phyloP scores from a whole-genome alignment of 2,113 vertebrate genomes.

The Odocoileus virginianus region DNA sequence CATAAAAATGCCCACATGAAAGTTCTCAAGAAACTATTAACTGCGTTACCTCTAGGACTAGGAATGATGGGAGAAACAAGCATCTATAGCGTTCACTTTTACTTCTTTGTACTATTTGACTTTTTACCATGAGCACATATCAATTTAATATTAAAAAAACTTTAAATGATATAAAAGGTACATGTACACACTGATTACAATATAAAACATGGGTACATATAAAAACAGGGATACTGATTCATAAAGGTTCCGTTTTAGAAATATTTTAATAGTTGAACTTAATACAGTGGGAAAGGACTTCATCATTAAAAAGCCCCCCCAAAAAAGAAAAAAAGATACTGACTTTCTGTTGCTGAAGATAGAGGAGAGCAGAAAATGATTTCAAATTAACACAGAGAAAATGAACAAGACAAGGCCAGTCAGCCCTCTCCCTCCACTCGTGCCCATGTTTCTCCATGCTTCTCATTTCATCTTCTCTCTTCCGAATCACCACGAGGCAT shows the following conservation, averaged over 20 bases:
- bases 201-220: neutral
- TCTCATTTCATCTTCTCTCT: neutral
- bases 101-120: neutral
- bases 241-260: neutral
- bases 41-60: neutral
- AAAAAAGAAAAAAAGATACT: neutral
- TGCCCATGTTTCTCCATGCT: accelerated
- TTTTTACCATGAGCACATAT: neutral
- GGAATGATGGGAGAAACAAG: neutral
- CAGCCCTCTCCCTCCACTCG: neutral
- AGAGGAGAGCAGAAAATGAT: neutral
- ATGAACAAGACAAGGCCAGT: neutral
- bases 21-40: neutral
- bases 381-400: neutral
- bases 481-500: neutral
- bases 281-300: neutral
- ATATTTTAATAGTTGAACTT: neutral
- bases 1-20: neutral
- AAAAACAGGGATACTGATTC: neutral
- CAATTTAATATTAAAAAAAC: neutral
- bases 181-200: neutral
- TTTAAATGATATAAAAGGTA: neutral
- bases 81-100: neutral
- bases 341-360: neutral
- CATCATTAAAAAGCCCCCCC: neutral